Evolutionary conservation across 2,113 vertebrate genomes (phyloP).

Genomic region (Callionymus lyra): DNA sequence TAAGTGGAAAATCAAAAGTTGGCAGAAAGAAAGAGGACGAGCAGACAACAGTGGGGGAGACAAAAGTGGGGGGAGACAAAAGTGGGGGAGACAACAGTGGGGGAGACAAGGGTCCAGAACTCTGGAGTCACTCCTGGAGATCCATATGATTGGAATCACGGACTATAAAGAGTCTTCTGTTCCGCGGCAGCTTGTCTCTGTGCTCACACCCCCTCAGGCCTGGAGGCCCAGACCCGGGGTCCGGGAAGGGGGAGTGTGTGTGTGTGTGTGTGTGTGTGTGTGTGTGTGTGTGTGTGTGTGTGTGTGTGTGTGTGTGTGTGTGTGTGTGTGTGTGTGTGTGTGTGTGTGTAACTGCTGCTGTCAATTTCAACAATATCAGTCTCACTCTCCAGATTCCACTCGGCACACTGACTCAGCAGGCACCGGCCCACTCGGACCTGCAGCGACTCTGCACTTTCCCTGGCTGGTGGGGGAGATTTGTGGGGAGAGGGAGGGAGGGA

Average conservation of each 20-base stretch:
- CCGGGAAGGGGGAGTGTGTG: no score
- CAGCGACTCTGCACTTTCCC: slow-evolving; percentile 13
- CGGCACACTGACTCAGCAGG: slow-evolving; percentile 41
- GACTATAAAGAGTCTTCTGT: slow-evolving; percentile 80
- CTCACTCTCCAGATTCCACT: slow-evolving; percentile 52
- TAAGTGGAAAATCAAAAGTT: slow-evolving; percentile 44
- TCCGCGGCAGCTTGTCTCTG: slow-evolving; percentile 65
- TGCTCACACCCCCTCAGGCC: slow-evolving; percentile 55
- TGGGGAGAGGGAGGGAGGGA: no score
- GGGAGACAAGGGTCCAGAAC: slow-evolving; percentile 53
- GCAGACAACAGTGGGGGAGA: slow-evolving; percentile 31
- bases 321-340: no score
- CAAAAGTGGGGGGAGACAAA: slow-evolving; percentile 25
- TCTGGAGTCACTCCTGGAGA: slow-evolving; percentile 69
- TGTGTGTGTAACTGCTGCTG: slow-evolving; percentile 61
- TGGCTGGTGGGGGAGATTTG: background rate
- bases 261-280: slow-evolving; percentile 26
- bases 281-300: no score
- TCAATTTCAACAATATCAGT: slow-evolving; percentile 57
- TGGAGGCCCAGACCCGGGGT: slow-evolving; percentile 65
- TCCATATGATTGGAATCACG: slow-evolving; percentile 85
- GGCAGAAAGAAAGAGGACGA: slow-evolving; percentile 63
- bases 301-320: no score
- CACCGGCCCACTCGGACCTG: slow-evolving; percentile 45
- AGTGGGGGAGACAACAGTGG: slow-evolving; percentile 37